These are phyloP conservation scores for Arrhamphus sclerolepis DNA, from an alignment of 2,797 vertebrate species.

Conservation along the genomic window DNA sequence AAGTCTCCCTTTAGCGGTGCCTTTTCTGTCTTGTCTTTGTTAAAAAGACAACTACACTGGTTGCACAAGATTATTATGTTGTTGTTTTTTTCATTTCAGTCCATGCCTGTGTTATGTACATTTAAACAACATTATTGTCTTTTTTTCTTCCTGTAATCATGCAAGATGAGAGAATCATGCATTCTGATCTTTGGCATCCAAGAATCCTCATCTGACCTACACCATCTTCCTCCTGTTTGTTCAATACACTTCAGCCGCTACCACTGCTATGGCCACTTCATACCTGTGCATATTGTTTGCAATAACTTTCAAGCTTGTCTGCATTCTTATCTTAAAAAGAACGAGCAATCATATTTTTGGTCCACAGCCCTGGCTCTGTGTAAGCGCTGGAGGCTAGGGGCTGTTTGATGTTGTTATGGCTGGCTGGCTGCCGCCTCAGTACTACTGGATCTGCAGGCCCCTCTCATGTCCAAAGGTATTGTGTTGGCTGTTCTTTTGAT, in stretches of 20 bases:
- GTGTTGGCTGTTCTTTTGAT: conserved; percentile 63
- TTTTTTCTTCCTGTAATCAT: background rate
- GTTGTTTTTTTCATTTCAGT: background rate
- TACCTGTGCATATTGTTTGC: conserved; percentile 57
- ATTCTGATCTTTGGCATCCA: too few relatives aligned
- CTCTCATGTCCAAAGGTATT: conserved; percentile 67
- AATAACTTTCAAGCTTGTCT: conserved; percentile 59
- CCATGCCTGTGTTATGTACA: background rate
- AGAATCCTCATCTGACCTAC: conserved; percentile 22
- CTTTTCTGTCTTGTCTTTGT: background rate
- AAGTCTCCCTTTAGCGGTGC: background rate
- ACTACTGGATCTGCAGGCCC: conserved; percentile 57
- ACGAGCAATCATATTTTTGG: conserved; percentile 56
- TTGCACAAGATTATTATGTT: background rate
- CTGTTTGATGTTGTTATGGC: conserved; percentile 77
- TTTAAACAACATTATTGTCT: background rate
- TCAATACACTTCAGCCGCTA: conserved; percentile 10
- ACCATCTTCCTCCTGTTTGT: conserved; percentile 10
- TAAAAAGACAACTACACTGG: background rate
- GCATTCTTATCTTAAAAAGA: conserved; percentile 68
- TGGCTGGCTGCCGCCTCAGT: conserved; percentile 61
- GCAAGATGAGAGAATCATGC: too few relatives aligned
- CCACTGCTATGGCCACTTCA: conserved; percentile 31
- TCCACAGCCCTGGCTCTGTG: conserved; percentile 58
- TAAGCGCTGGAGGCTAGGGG: conserved; percentile 63